Evolutionary conservation across 2,113 vertebrate species (phyloP), one percentile per base, ranked within the genome.

Genomic region (Pelecanus crispus): DNA sequence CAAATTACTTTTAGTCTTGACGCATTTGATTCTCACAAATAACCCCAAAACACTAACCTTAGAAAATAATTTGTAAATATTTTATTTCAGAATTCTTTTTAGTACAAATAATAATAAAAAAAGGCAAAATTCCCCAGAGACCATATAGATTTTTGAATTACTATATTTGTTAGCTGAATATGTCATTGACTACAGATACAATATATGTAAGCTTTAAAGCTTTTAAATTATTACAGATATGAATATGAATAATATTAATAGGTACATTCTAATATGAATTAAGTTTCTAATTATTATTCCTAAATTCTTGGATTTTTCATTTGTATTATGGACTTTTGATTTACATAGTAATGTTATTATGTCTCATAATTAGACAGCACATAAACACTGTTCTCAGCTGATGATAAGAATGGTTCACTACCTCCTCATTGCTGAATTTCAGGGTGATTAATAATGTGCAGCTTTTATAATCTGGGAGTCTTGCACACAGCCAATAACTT

Each of bases 281-380:
- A 92, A 90, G 86, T 95, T 89, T 87, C 15, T 83, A 59, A 94
- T 97, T 97, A 89, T 86, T 96, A 96, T 95, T 94, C 73, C 95
- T 94, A 74, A 28, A 9, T 74, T 86, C 67, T n/a, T 11, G 9
- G 15, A 50, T 80, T 93, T 94, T 97, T 93, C 79, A 91, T 96
- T 95, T 88, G 32, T 71, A 90, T 91, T 91, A 96, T 97, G 91
- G 49, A 83, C 62, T 97, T 97, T 89, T 82, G 86, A 95, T 97
- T 97, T 97, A 80, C 93, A 85, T 91, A 83, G 82, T 85, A 77
- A 72, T 84, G 92, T 75, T 97, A 80, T 86, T 96, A 81, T 63
- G 47, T 82, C 32, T 94, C 55, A 55, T 93, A 94, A 95, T 87
- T 65, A 68, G 92, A 94, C 82, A 63, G 79, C 32, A 50, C 77